phyloP scores from a whole-genome alignment of 2,797 vertebrate species.

The Peromyscus melanophrys region DNA sequence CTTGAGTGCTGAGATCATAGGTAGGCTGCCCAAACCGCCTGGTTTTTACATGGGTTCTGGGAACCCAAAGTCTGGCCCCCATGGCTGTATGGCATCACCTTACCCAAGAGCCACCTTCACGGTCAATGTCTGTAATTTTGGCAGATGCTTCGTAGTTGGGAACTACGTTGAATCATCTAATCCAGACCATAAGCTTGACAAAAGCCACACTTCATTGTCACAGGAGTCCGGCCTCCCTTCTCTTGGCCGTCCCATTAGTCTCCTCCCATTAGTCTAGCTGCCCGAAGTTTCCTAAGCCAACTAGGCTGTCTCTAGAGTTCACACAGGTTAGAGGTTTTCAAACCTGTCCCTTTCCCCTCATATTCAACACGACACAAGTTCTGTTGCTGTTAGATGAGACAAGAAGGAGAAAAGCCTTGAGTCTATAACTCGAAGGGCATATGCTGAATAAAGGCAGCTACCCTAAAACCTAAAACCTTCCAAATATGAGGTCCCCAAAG shows the following conservation, averaged over 20 bases:
- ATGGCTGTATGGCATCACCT: too few relatives aligned
- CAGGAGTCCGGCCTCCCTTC: not conserved
- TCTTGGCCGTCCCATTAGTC: not conserved
- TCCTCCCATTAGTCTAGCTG: not conserved
- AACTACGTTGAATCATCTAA: constrained; percentile 19
- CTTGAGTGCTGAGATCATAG: not conserved
- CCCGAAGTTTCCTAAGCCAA: not conserved
- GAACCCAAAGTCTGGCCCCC: not conserved
- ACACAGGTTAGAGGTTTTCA: not conserved
- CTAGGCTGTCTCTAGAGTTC: not conserved
- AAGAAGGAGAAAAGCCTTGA: not conserved
- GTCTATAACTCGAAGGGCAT: not conserved
- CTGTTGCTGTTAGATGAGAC: not conserved
- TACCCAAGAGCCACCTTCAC: not conserved
- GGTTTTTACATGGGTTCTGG: not conserved
- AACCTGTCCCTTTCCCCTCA: not conserved
- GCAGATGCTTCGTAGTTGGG: constrained; percentile 37
- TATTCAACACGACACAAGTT: not conserved
- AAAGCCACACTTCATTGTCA: not conserved
- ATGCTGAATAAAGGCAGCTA: not conserved
- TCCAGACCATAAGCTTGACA: constrained; percentile 28
- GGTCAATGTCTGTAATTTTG: not conserved
- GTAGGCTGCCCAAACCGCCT: not conserved
- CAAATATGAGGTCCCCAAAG: not conserved
- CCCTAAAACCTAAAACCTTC: not conserved